Evolutionary conservation across 2,888 invertebrate species (phyloP), one percentile per base, ranked within the genome.

Genomic region (Geophilus truncorum): DNA sequence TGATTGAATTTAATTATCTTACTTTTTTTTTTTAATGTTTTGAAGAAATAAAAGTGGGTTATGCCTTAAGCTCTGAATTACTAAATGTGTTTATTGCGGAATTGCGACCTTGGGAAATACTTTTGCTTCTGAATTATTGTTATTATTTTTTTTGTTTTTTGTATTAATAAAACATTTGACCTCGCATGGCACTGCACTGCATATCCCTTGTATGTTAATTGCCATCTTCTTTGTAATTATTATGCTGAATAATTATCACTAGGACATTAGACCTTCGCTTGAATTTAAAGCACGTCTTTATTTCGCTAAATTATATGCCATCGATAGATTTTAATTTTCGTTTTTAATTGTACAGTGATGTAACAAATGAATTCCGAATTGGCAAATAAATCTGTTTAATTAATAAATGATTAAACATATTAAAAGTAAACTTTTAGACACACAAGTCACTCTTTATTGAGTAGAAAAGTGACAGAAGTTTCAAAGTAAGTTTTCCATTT

Each of bases 1-100:
- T 70, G 28, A 70, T 70, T 70, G 70, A 70, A 70, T 70, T 70
- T 70, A 70, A 12, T 70, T 28, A 25, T n/a, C 70, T 28, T 70
- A 0, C 1, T 28, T 70, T 70, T 4, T 23, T 28, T 70, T 25
- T 70, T n/a, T 51, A 18, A 18, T 51, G n/a, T 51, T 51, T 18
- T n/a, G 1, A 51, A 21, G 15, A 15, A 40, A 45, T n/a, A 21
- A n/a, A 40, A 51, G 51, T 18, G 18, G 18, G 21, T n/a, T 18
- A 18, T n/a, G 15, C 40, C 40, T 9, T 32, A 32, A 32, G 4
- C 9, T 32, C 32, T 4, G 4, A 32, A 32, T 32, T 32, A 6
- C 32, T n/a, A n/a, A n/a, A 32, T 9, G 32, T 32, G 4, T 32
- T 32, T 32, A 4, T 51, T 21, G 51, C 51, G 6, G 18, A 18